Base-by-base conservation (phyloP, 2,888 invertebrate species). In the Tachystola acroxantha region DNA sequence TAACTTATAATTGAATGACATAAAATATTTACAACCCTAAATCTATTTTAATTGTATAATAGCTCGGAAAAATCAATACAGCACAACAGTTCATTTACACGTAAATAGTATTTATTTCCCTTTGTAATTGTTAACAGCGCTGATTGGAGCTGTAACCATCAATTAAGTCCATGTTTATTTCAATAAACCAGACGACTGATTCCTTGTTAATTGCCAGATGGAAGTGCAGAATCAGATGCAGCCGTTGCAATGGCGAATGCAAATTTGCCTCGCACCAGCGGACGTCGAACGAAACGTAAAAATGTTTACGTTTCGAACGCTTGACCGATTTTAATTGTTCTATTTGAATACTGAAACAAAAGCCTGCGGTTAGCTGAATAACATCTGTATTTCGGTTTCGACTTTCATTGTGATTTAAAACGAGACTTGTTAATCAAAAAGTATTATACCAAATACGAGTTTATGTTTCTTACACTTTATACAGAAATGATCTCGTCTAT, bases 121-220 rank as follows among this genome's bases (percentile, higher is more conserved):
- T n/a, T n/a, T 16, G 10, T 30, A 16, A 3, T 27, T 10, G 7
- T 11, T 12, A 28, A 12, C 33, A 25, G 19, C 14, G 36, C 24
- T 40, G 30, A 40, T 36, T 40, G 33, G 36, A 29, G 16, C n/a
- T 11, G 48, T 46, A 48, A 44, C 56, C 48, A 62, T 72, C 69
- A 71, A 77, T 75, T 71, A 70, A 72, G 64, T 68, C 61, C 62
- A 56, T 3, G 54, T 67, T 65, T 62, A 65, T 67, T 67, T 72
- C 72, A 78, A 79, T 78, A 72, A 75, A 73, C 57, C 66, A 61
- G 62, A 51, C 56, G 56, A 67, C 55, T 62, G 72, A 70, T 69
- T 75, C 60, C 65, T 76, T 75, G 72, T 74, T 84, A 82, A 82
- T 84, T 82, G 76, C 68, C 60, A 46, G 58, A 51, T 55, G 64